Evolutionary conservation across 1,140 invertebrate species (phyloP).

Genomic region (Bombus pascuorum): DNA sequence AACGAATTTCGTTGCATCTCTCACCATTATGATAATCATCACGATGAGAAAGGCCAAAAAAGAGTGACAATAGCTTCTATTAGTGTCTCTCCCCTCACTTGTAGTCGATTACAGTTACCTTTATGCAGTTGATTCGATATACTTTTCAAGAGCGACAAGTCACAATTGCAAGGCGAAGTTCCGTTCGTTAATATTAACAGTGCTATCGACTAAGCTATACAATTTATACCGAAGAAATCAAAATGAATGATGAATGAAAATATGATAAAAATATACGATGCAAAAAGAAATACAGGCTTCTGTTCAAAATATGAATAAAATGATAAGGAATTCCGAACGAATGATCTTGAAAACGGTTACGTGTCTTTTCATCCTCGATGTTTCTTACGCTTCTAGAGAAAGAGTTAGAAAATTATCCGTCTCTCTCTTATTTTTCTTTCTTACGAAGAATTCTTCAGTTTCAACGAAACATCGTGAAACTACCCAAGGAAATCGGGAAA

Average conservation of each 20-base stretch:
- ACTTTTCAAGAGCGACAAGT: not conserved
- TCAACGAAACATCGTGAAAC: constrained; percentile 15
- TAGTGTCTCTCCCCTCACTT: not conserved
- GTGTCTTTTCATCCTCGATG: no score
- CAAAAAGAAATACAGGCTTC: no score
- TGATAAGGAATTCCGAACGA: no score
- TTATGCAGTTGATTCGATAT: not conserved
- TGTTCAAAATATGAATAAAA: no score
- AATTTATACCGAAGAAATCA: not conserved
- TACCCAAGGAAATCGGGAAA: not conserved
- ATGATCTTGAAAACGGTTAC: no score
- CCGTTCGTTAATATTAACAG: not conserved
- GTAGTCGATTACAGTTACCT: not conserved
- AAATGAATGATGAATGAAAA: not conserved
- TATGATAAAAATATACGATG: not conserved
- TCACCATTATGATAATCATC: not conserved
- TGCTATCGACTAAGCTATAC: not conserved
- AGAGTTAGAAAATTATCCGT: not conserved
- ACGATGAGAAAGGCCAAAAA: not conserved
- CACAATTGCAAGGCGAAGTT: not conserved
- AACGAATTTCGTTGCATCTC: not conserved
- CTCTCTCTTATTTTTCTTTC: not conserved
- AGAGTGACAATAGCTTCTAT: not conserved
- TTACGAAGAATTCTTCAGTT: not conserved
- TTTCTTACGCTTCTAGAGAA: no score